phyloP scores from a whole-genome alignment of 1,140 invertebrate species.

The Acyrthosiphon pisum region DNA sequence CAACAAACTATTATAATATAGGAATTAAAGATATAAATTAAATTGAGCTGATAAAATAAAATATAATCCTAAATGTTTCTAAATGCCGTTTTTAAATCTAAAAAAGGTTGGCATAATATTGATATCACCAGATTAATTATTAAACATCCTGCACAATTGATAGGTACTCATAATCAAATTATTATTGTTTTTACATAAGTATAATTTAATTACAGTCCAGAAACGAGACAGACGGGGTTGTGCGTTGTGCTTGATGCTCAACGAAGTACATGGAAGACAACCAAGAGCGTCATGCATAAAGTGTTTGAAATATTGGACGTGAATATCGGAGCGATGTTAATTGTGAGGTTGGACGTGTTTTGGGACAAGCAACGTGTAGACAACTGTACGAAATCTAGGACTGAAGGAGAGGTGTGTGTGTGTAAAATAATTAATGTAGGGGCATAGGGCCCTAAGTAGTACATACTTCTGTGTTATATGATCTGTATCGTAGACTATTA shows the following conservation, averaged over 20 bases:
- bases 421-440: background rate
- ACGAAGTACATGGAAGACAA: slow-evolving; percentile 70
- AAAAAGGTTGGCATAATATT: too few relatives aligned
- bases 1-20: background rate
- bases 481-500: background rate
- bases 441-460: background rate
- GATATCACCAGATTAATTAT: too few relatives aligned
- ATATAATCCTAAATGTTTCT: too few relatives aligned
- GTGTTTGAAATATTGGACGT: slow-evolving; percentile 66
- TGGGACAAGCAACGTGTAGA: slow-evolving; percentile 78
- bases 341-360: slow-evolving; percentile 74
- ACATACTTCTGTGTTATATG: background rate
- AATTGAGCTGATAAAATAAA: too few relatives aligned
- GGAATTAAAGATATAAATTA: background rate
- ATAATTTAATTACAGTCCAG: slow-evolving; percentile 66
- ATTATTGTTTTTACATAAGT: background rate
- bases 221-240: slow-evolving; percentile 67
- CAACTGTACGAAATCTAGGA: slow-evolving; percentile 72
- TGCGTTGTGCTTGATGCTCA: slow-evolving; percentile 72
- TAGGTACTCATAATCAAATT: background rate
- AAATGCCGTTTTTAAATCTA: too few relatives aligned
- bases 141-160: background rate
- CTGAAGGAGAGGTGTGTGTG: slow-evolving; percentile 70
- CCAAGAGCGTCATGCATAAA: slow-evolving; percentile 69
- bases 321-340: slow-evolving; percentile 68